Conservation (phyloP, 64 coral and sea anemone genomes). For the Catalaphyllia jardinei region DNA sequence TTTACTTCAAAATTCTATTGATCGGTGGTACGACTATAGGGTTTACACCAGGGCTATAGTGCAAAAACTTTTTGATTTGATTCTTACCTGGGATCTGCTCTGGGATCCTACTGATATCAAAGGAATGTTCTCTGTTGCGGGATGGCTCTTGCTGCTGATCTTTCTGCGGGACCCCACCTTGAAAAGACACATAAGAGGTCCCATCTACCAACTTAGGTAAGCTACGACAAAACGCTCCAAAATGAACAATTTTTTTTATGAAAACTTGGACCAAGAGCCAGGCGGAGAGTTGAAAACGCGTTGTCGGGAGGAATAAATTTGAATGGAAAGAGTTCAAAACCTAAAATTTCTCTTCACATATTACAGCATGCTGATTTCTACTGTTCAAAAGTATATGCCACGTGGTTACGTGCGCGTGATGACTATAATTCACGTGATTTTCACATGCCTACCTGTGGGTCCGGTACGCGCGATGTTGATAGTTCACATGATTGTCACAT, state of each 20-base stretch:
- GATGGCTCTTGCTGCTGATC: conserved; percentile 29
- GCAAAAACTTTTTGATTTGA: background rate
- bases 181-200: background rate
- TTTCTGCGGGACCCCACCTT: conserved; percentile 21
- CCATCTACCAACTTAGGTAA: background rate
- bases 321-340: too few relatives aligned
- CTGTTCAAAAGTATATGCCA: background rate
- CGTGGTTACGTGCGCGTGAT: background rate
- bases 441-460: conserved; percentile 6
- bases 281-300: too few relatives aligned
- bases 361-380: too few relatives aligned
- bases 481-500: background rate
- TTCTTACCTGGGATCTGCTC: conserved; percentile 18
- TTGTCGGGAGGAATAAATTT: too few relatives aligned
- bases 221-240: too few relatives aligned
- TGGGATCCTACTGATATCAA: conserved; percentile 21
- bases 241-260: too few relatives aligned
- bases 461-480: background rate
- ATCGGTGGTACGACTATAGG: too few relatives aligned
- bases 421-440: background rate
- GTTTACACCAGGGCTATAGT: background rate
- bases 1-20: too few relatives aligned
- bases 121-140: conserved; percentile 1
- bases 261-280: too few relatives aligned
- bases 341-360: too few relatives aligned